Evolutionary conservation across 2,888 invertebrate species (phyloP), one percentile per base, ranked within the genome.

Genomic region (Brachyopa scutellaris): DNA sequence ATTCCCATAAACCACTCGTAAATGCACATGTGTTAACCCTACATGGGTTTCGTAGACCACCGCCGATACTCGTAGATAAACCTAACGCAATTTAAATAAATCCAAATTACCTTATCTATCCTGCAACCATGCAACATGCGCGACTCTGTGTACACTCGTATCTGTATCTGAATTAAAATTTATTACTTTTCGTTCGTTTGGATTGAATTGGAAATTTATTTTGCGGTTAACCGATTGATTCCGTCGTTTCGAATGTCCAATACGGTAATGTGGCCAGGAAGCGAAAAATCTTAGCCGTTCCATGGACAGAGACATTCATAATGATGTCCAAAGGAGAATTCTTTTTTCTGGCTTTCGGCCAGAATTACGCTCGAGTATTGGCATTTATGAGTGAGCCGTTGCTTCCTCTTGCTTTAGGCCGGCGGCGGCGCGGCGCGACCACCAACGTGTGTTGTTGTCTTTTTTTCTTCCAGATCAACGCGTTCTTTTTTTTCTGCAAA

Each of bases 61-160:
- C 76, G 6, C 3, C 26, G 4, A 26, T 26, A 26, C n/a, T 29
- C 21, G 4, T 13, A 38, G 23, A 47, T 13, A 33, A 55, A 29
- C 17, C 31, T 33, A 36, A 53, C 13, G 61, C 69, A 62, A 69
- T 59, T 69, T 42, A 51, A 64, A 76, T 76, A 77, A 82, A 76
- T 82, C 59, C 47, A 64, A 77, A 76, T 82, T 77, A 82, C 80
- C 76, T 82, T 76, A 80, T 80, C 80, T 76, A 7, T 55, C 19
- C 53, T 31, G 57, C 33, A 59, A 47, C 66, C 55, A 45, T 40
- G 36, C 57, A 17, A 59, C 42, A 42, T 9, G 8, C 47, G 36
- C 26, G 36, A 47, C 62, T 55, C 40, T 53, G 19, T 53, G 19
- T 21, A 21, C 45, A 26, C 59, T 11, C 29, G 55, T 49, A 13